Percentiles rank a stretch among this genome's conserved stretches.
These are phyloP conservation scores for Philaethria dido DNA, from an alignment of 2,888 invertebrate species.

Conservation along the genomic window DNA sequence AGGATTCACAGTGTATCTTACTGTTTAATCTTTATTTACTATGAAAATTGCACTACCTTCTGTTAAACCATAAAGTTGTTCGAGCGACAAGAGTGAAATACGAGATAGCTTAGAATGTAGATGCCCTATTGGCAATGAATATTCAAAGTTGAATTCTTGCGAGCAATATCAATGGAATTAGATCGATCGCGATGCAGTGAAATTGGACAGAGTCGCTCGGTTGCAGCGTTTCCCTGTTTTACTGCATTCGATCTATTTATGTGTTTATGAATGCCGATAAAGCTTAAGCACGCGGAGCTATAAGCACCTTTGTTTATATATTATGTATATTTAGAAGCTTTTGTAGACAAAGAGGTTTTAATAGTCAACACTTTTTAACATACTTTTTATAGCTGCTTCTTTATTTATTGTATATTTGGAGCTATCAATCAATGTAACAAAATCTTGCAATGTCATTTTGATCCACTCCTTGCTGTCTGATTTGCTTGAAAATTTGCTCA, in stretches of 20 bases:
- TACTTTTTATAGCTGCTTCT: constrained; percentile 2
- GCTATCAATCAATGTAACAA: too few species aligned
- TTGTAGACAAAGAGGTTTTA: constrained; percentile 11
- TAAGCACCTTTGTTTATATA: constrained; percentile 6
- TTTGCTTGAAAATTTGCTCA: too few species aligned
- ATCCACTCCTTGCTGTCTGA: too few species aligned
- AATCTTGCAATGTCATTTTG: too few species aligned
- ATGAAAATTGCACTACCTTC: constrained; percentile 38
- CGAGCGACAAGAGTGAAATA: constrained; percentile 39
- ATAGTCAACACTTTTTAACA: constrained; percentile 18
- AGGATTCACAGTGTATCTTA: constrained; percentile 4
- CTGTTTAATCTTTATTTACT: constrained; percentile 41
- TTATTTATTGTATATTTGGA: too few species aligned
- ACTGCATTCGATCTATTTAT: constrained; percentile 81
- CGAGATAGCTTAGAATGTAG: constrained; percentile 37
- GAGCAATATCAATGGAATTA: constrained; percentile 59
- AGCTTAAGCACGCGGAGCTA: constrained; percentile 65
- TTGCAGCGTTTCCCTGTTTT: constrained; percentile 61
- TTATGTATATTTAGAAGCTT: constrained; percentile 3
- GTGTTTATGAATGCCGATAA: constrained; percentile 74
- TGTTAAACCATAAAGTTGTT: constrained; percentile 40
- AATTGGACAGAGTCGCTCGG: constrained; percentile 62
- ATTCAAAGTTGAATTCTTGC: constrained; percentile 51
- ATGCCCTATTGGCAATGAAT: constrained; percentile 47
- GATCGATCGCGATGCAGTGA: constrained; percentile 73